Percentiles rank a stretch among this genome's conserved stretches.
These are phyloP conservation scores for Melanotaenia pygmaea DNA, from an alignment of 2,797 vertebrate species.

Conservation along the genomic window DNA sequence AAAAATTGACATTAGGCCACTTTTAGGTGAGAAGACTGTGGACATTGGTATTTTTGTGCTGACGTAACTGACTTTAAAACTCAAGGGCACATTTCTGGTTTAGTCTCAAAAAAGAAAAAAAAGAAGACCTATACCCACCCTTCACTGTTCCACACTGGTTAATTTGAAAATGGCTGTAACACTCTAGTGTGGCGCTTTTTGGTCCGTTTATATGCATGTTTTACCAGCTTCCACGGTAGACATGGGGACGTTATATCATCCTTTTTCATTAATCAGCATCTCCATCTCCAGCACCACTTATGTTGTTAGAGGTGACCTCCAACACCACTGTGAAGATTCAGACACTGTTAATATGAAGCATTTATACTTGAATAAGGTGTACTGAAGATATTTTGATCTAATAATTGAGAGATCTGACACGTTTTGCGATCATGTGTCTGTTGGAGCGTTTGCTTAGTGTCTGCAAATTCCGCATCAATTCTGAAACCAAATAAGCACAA, in stretches of 20 bases:
- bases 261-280: slow-evolving; percentile 44
- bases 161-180: slow-evolving; percentile 45
- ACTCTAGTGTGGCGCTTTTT: slow-evolving; percentile 18
- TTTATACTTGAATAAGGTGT: slow-evolving; percentile 68
- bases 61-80: slow-evolving; percentile 69
- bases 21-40: slow-evolving; percentile 57
- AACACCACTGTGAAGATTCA: slow-evolving; percentile 45
- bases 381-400: slow-evolving; percentile 36
- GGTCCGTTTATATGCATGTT: slow-evolving; percentile 35
- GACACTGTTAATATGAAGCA: slow-evolving; percentile 43
- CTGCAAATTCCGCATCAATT: slow-evolving; percentile 55
- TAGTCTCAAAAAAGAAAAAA: slow-evolving; percentile 59
- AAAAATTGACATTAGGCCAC: slow-evolving; percentile 48
- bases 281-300: slow-evolving; percentile 42
- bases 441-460: slow-evolving; percentile 55
- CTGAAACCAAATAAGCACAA: slow-evolving; percentile 77
- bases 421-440: slow-evolving; percentile 41
- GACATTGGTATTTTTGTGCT: slow-evolving; percentile 66
- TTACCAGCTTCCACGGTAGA: slow-evolving; percentile 55
- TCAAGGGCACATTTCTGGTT: slow-evolving; percentile 70
- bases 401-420: slow-evolving; percentile 27
- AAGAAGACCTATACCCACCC: slow-evolving; percentile 54
- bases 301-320: slow-evolving; percentile 32
- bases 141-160: slow-evolving; percentile 66
- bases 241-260: slow-evolving; percentile 27